Percentiles rank a stretch among this genome's conserved stretches.
phyloP scores from a whole-genome alignment of 2,113 vertebrate species.

The Haemorhous mexicanus region DNA sequence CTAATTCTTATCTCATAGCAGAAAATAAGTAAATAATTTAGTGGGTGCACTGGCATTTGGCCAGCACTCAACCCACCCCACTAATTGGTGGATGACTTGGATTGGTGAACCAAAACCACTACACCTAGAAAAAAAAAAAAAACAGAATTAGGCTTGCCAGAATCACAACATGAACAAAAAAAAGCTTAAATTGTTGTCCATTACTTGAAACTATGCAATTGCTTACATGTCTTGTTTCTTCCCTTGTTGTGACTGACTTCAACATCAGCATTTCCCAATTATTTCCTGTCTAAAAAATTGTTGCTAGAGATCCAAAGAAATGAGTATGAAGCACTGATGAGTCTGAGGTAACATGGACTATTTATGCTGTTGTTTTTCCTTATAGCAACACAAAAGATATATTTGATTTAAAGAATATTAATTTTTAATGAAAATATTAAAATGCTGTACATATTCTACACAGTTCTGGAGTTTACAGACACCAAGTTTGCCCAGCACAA shows the following conservation, averaged over 20 bases:
- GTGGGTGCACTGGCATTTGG: not conserved
- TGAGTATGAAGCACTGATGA: fast-evolving
- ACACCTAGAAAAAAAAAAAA: not conserved
- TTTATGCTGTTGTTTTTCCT: not conserved
- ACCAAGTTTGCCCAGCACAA: constrained; percentile 1
- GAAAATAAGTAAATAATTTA: not conserved
- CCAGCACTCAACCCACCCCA: not conserved
- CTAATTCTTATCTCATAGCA: not conserved
- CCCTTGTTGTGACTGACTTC: not conserved
- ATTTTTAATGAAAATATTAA: not conserved
- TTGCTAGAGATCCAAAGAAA: not conserved
- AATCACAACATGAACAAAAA: not conserved
- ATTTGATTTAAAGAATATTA: not conserved
- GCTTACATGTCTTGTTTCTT: not conserved
- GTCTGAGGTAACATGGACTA: not conserved
- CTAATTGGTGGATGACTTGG: not conserved
- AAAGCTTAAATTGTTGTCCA: not conserved
- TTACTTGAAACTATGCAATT: not conserved
- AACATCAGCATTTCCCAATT: not conserved
- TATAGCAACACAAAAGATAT: not conserved
- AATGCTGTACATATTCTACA: not conserved
- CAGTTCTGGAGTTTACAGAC: not conserved
- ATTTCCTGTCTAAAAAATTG: not conserved
- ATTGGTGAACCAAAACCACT: not conserved
- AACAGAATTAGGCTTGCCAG: not conserved